phyloP scores from a whole-genome alignment of 2,113 vertebrate genomes.

The Scolopax mira region DNA sequence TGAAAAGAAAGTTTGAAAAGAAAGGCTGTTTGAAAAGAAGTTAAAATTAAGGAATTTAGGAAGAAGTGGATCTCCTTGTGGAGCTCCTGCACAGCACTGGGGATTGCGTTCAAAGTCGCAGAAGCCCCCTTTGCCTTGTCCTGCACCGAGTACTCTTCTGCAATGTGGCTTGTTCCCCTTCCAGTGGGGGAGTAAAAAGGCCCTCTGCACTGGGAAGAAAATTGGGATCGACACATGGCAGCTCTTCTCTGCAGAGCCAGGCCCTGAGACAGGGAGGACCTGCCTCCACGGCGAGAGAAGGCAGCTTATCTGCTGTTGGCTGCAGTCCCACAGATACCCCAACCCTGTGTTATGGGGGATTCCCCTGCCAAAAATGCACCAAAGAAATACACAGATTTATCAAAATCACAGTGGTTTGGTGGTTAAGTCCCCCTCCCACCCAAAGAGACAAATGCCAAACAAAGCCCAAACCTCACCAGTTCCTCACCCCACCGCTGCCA shows the following conservation, averaged over 20 bases:
- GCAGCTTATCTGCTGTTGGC: not conserved
- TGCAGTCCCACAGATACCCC: not conserved
- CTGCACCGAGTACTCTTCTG: fast-evolving
- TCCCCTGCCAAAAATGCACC: not conserved
- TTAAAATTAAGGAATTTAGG: not conserved
- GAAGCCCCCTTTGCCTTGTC: not conserved
- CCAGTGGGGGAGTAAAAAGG: not conserved
- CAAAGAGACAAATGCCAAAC: not conserved
- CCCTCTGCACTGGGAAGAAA: not conserved
- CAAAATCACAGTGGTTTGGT: not conserved
- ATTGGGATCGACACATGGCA: fast-evolving
- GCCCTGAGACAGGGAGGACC: not conserved
- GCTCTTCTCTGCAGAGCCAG: not conserved
- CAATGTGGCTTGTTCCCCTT: not conserved
- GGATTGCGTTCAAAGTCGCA: not conserved
- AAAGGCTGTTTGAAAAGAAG: not conserved
- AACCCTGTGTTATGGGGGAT: not conserved
- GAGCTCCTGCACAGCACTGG: not conserved
- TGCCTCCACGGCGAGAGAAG: not conserved
- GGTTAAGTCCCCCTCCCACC: not conserved
- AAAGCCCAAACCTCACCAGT: not conserved
- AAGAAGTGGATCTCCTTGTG: not conserved
- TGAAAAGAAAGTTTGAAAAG: too few relatives aligned
- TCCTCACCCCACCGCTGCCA: not conserved
- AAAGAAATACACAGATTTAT: not conserved